Base-by-base conservation (phyloP, 2,113 vertebrate genomes). In the Platysteira castanea region DNA sequence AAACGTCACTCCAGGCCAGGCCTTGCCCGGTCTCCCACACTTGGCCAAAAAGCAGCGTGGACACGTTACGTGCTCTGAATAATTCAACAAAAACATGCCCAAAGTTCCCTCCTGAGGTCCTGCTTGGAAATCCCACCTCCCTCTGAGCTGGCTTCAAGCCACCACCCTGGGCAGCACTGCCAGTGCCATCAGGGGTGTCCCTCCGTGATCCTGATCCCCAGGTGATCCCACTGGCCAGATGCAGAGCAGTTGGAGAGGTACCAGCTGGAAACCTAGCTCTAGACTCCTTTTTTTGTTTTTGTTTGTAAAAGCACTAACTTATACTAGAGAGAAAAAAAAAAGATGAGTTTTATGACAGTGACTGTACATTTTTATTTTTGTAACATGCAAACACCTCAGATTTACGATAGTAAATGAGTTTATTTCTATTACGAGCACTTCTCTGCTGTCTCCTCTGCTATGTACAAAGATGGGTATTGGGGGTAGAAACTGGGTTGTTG, bases 301-400 rank as follows among this genome's bases (percentile, higher is more conserved):
- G 37, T 86, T 94, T 81, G 63, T 86, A 67, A 56, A 96, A 90
- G 79, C 69, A 92, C 93, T 96, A 95, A 97, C 92, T 96, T 96
- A 95, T 92, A 81, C 82, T 89, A 33, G 67, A 52, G 28, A 61
- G 42, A 27, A 59, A 44, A 31, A 56, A 39, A 79, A 71, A 28
- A 13, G 10, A 13, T 70, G 68, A 24, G 13, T 42, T 90, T 92
- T 84, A 71, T 88, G 93, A 80, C 33, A 30, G 39, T 26, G 68
- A 86, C 78, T 93, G 81, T 82, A 94, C 59, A 84, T 86, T 93
- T 97, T 95, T 97, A 97, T 97, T 97, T 97, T 97, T 97, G 92
- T 96, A 95, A 96, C 83, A 17, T 86, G 54, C 56, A 54, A 56
- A 83, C 39, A 33, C 37, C 63, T 95, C 67, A 27, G 50, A 90